These are phyloP conservation scores for Tetranychus piercei DNA, from an alignment of 2,888 invertebrate genomes.

Conservation along the genomic window DNA sequence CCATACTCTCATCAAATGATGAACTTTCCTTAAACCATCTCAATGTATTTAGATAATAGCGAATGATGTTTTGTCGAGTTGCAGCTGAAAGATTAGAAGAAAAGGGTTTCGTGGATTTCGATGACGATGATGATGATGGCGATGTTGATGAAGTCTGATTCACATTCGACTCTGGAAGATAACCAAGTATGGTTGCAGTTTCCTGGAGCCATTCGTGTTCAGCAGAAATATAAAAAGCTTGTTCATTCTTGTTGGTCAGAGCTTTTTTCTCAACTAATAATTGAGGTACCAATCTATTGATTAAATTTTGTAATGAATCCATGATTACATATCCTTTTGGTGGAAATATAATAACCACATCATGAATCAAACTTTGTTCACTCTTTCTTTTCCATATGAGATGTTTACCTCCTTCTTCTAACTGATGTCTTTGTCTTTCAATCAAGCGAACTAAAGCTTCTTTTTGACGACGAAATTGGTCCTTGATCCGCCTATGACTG, in stretches of 20 bases:
- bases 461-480: neutral
- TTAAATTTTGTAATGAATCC: conserved; percentile 14
- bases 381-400: conserved; percentile 14
- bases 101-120: neutral
- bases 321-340: conserved; percentile 17
- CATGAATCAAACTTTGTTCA: conserved; percentile 9
- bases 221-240: conserved; percentile 19
- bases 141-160: neutral
- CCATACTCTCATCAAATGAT: neutral
- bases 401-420: conserved; percentile 14
- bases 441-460: neutral
- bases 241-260: conserved; percentile 15
- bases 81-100: neutral
- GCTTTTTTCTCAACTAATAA: conserved; percentile 10
- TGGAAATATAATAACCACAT: conserved; percentile 13
- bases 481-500: neutral
- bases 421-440: conserved; percentile 13
- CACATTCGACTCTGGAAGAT: neutral
- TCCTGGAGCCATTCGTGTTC: conserved; percentile 10
- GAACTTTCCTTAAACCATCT: neutral
- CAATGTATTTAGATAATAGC: neutral
- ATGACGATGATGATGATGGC: neutral
- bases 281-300: conserved; percentile 13
- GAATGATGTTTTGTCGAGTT: neutral
- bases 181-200: neutral